Percentiles rank a stretch among this genome's conserved stretches.
These are phyloP conservation scores for Machimus atricapillus DNA, from an alignment of 2,888 invertebrate species.

Conservation along the genomic window DNA sequence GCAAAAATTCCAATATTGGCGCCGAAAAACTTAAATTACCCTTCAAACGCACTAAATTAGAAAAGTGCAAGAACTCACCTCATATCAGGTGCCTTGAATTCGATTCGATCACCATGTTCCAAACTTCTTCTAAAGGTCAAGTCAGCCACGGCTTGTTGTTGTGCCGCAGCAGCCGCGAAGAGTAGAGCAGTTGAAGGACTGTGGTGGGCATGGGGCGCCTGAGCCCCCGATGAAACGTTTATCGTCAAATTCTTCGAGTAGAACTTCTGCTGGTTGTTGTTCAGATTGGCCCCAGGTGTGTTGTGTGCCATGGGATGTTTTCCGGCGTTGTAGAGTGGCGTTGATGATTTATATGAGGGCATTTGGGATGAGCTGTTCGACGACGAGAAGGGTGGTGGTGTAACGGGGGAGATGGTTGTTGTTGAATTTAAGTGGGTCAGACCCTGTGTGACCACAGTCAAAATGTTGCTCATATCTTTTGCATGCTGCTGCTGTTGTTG, in stretches of 20 bases:
- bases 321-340: constrained; percentile 27
- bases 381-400: constrained; percentile 54
- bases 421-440: constrained; percentile 60
- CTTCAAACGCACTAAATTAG: background rate
- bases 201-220: constrained; percentile 29
- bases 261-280: constrained; percentile 44
- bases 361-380: constrained; percentile 48
- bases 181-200: constrained; percentile 49
- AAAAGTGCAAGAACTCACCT: constrained; percentile 34
- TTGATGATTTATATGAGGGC: constrained; percentile 40
- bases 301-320: constrained; percentile 18
- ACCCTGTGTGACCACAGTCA: constrained; percentile 60
- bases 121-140: constrained; percentile 35
- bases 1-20: background rate
- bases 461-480: constrained; percentile 57
- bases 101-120: constrained; percentile 45
- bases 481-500: constrained; percentile 43
- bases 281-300: constrained; percentile 7
- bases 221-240: constrained; percentile 39
- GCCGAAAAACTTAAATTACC: background rate
- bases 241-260: constrained; percentile 46
- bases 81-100: constrained; percentile 50
- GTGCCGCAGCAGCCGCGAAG: constrained; percentile 49
- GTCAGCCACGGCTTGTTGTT: constrained; percentile 40
- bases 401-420: constrained; percentile 61